phyloP scores from a whole-genome alignment of 1,140 invertebrate species.

The Diachasma alloeum region DNA sequence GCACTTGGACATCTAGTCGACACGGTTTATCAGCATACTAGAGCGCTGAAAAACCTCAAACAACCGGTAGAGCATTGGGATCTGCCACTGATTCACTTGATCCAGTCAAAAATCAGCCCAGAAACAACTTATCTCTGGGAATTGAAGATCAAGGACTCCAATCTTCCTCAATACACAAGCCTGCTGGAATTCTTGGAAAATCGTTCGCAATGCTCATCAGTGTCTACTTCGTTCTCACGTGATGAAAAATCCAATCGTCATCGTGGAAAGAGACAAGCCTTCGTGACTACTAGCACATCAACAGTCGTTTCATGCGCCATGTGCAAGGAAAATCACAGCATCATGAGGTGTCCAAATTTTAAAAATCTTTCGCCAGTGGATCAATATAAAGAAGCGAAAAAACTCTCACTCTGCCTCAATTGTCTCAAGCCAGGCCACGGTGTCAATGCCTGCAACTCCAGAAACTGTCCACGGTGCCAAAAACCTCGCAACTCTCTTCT shows the following conservation, averaged over 20 bases:
- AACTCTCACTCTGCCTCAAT: slow-evolving; percentile 32
- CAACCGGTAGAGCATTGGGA: slow-evolving; percentile 33
- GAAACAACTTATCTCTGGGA: slow-evolving; percentile 16
- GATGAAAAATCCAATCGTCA: background rate
- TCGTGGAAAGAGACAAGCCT: no score
- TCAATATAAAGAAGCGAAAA: slow-evolving; percentile 18
- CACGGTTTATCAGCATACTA: slow-evolving; percentile 30
- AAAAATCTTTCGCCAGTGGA: slow-evolving; percentile 13
- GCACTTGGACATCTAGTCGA: slow-evolving; percentile 30
- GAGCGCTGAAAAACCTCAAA: slow-evolving; percentile 24
- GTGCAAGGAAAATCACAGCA: slow-evolving; percentile 9
- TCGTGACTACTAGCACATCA: background rate
- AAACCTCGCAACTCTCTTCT: slow-evolving; percentile 27
- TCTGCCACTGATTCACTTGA: slow-evolving; percentile 26
- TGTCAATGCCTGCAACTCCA: slow-evolving; percentile 15
- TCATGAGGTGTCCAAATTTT: slow-evolving; percentile 12
- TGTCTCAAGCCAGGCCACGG: slow-evolving; percentile 31
- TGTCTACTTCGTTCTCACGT: background rate
- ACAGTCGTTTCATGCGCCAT: background rate
- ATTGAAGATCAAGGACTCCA: background rate
- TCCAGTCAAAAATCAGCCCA: slow-evolving; percentile 15
- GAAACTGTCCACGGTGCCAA: slow-evolving; percentile 15
- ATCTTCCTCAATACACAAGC: background rate
- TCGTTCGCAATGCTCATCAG: background rate
- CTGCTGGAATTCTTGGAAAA: slow-evolving; percentile 20